These are phyloP conservation scores for Drosophila quadrilineata DNA, from an alignment of 1,140 invertebrate species.

Conservation along the genomic window DNA sequence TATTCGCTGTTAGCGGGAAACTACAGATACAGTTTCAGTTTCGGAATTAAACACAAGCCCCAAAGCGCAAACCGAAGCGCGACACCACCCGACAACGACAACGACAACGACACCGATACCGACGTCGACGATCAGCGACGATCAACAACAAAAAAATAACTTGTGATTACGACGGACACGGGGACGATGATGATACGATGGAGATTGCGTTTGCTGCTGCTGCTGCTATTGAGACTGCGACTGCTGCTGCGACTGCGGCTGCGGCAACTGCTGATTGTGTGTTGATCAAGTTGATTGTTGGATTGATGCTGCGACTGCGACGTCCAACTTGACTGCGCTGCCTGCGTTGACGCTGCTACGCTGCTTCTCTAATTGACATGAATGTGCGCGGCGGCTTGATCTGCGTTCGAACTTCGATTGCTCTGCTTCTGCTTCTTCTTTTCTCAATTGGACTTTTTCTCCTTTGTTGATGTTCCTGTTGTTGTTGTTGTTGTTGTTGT, in stretches of 20 bases:
- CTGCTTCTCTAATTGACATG: conserved; percentile 46
- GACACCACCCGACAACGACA: too few relatives aligned
- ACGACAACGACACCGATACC: too few relatives aligned
- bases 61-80: conserved; percentile 55
- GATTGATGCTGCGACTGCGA: conserved; percentile 31
- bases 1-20: conserved; percentile 77
- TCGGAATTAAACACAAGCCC: conserved; percentile 44
- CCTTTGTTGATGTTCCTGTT: background rate
- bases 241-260: conserved; percentile 25
- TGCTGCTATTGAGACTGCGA: conserved; percentile 34
- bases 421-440: background rate
- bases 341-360: conserved; percentile 24
- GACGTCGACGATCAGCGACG: conserved; percentile 33
- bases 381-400: conserved; percentile 29
- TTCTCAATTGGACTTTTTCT: conserved; percentile 4
- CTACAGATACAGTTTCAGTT: conserved; percentile 75
- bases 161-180: conserved; percentile 67
- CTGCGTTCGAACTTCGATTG: conserved; percentile 14
- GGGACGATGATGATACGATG: conserved; percentile 48
- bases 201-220: conserved; percentile 6
- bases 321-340: conserved; percentile 47
- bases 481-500: background rate
- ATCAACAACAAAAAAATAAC: conserved; percentile 7
- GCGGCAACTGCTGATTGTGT: conserved; percentile 48
- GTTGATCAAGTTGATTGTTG: conserved; percentile 28